Evolutionary conservation across 2,888 invertebrate genomes (phyloP), one percentile per base, ranked within the genome.

Genomic region (Agrypnus murinus): DNA sequence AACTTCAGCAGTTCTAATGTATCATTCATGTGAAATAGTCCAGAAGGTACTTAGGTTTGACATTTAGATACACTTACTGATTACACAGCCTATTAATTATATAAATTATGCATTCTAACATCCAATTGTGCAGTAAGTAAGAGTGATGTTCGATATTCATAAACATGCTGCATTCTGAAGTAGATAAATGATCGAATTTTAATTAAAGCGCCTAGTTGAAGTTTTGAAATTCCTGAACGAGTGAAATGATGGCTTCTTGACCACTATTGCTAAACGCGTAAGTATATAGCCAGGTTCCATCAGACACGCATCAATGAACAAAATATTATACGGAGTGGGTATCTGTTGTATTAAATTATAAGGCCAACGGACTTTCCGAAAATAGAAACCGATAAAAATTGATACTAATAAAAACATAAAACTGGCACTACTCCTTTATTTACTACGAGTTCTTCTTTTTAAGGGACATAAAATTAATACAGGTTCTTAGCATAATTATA

Each of bases 271-370:
- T 36, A 36, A 36, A 55, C 36, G n/a, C 36, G 15, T 36, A 55
- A 55, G 17, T 55, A 36, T 19, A 55, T 34, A 36, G 14, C 17
- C 36, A n/a, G 17, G 36, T 15, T 36, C 36, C 55, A 17, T 17
- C 45, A 14, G 68, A 62, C 46, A 57, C 53, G 68, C 40, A 63
- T 68, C 55, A 63, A 45, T 68, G 59, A 68, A 15, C 62, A 68
- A 53, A 68, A 60, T 48, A 63, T 48, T 32, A 64, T 43, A 19
- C 64, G 50, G 19, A 63, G 19, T 50, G 32, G 36, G 32, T 40
- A 12, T 43, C 43, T 43, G 43, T 19, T 25, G 25, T 50, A 15
- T 64, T 55, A 50, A 40, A 63, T 50, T 50, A 50, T 50, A 38
- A 55, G 53, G 64, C 36, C 64, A 64, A 64, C 19, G 64, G 10